These are phyloP conservation scores for Dryoscopus gambensis DNA, from an alignment of 2,113 vertebrate genomes.

Conservation along the genomic window DNA sequence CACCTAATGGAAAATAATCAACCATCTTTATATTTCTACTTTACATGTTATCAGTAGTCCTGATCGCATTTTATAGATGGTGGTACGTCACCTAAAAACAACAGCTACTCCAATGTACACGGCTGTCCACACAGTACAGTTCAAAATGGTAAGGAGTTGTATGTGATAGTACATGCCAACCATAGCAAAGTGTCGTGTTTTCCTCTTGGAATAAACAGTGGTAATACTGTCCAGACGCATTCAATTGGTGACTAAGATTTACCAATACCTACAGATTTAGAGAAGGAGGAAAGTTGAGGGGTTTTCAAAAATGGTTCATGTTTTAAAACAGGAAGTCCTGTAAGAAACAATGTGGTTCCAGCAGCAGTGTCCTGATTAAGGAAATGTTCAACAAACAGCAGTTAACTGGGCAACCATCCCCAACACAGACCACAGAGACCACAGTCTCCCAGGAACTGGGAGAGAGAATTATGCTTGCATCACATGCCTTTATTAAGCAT, in stretches of 20 bases:
- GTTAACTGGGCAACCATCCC: not conserved
- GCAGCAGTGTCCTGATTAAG: not conserved
- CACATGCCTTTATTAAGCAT: not conserved
- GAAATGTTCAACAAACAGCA: not conserved
- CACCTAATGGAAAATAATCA: slow-evolving; percentile 73
- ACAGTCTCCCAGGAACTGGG: too few species aligned
- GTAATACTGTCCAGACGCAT: not conserved
- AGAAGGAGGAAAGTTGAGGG: not conserved
- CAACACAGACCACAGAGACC: not conserved
- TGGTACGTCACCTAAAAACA: slow-evolving; percentile 67
- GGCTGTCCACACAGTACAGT: not conserved
- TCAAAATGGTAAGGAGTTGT: not conserved
- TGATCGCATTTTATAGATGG: slow-evolving; percentile 65
- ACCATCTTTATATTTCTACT: slow-evolving; percentile 73
- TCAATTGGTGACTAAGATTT: not conserved
- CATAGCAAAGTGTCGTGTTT: not conserved
- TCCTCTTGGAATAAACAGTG: not conserved
- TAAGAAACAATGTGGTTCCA: not conserved
- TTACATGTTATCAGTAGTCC: slow-evolving; percentile 68
- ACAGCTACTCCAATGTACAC: not conserved
- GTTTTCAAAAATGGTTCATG: not conserved
- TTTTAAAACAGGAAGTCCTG: not conserved
- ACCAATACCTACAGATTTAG: not conserved
- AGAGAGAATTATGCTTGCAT: not conserved
- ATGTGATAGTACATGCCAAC: not conserved